These are phyloP conservation scores for Drosophila vallismaia DNA, from an alignment of 2,888 invertebrate species.

Conservation along the genomic window DNA sequence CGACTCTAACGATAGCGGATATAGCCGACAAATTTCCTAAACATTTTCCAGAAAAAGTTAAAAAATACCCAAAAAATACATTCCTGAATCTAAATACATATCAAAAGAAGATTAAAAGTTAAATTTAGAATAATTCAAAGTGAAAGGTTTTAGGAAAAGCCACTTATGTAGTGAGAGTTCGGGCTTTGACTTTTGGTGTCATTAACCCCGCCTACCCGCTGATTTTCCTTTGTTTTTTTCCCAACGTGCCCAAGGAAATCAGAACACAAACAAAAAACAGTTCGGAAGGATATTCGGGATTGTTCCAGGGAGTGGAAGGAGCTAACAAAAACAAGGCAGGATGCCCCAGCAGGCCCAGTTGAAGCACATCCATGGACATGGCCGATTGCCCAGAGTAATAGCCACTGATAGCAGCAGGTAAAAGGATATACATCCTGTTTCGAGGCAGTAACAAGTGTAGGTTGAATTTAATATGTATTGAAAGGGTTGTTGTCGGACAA, in stretches of 20 bases:
- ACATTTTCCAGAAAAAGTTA: constrained; percentile 9
- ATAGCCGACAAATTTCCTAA: constrained; percentile 13
- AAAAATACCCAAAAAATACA: constrained; percentile 18
- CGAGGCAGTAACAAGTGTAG: constrained; percentile 8
- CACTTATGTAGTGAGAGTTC: constrained; percentile 1
- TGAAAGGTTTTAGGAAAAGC: constrained; percentile 8
- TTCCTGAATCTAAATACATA: constrained; percentile 32
- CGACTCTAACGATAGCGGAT: constrained; percentile 65
- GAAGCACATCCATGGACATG: constrained; percentile 61
- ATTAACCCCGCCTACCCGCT: constrained; percentile 38
- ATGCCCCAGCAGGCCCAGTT: constrained; percentile 67
- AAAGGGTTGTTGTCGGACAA: constrained; percentile 1
- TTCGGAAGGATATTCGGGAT: constrained; percentile 10
- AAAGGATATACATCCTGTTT: constrained; percentile 13
- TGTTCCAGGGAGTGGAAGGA: background rate
- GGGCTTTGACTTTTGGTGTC: constrained; percentile 33
- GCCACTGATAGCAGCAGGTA: constrained; percentile 66
- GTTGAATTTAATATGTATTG: background rate
- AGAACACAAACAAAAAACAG: constrained; percentile 28
- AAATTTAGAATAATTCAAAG: constrained; percentile 7
- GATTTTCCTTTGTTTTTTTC: constrained; percentile 25
- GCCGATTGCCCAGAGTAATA: constrained; percentile 59
- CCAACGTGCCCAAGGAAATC: background rate
- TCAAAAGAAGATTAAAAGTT: constrained; percentile 3
- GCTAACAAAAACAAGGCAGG: constrained; percentile 16